Conservation (phyloP, 2,113 vertebrate genomes). For the Sturnira hondurensis region DNA sequence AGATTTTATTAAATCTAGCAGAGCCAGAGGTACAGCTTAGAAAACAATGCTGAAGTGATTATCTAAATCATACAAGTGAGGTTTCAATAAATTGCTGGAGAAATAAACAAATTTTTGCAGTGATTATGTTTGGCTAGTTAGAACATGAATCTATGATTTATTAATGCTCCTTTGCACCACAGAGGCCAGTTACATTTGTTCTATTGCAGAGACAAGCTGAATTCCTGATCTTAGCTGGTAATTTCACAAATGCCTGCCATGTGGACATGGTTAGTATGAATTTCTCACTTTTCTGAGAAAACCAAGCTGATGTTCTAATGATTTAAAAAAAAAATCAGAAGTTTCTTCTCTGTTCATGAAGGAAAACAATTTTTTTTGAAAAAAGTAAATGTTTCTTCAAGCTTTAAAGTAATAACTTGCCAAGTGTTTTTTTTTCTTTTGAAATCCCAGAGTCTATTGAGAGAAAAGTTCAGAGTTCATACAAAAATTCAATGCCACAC, state of each 20-base stretch:
- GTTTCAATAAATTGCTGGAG: background rate
- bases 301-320: background rate
- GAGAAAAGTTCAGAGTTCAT: background rate
- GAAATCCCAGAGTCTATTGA: background rate
- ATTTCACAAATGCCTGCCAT: conserved; percentile 8
- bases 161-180: background rate
- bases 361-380: background rate
- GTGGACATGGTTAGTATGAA: background rate
- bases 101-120: background rate
- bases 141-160: background rate
- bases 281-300: conserved; percentile 25
- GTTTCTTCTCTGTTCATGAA: background rate
- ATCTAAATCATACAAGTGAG: background rate
- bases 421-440: conserved; percentile 21
- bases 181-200: background rate
- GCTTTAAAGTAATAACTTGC: conserved; percentile 14
- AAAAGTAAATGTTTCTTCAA: conserved; percentile 1
- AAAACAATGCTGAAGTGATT: background rate
- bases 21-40: background rate
- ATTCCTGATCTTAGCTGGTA: conserved; percentile 8
- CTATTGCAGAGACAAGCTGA: background rate
- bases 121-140: background rate
- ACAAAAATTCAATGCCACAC: background rate
- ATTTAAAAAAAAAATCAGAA: background rate
- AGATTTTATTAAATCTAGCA: conserved; percentile 20